Conservation (phyloP, 2,113 vertebrate species). For the Poeciliopsis turrubarensis region DNA sequence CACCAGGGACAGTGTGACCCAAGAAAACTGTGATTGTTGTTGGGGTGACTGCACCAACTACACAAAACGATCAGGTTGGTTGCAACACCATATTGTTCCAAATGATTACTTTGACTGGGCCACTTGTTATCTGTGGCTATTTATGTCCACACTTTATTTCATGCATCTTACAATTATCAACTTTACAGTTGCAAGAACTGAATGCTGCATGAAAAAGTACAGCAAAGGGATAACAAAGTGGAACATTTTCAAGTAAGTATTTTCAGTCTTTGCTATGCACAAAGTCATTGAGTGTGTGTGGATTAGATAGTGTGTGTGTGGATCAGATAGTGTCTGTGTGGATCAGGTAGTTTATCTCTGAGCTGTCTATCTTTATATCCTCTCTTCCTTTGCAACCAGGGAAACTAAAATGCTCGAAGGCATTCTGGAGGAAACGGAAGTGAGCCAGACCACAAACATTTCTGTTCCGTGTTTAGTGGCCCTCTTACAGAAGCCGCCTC, state of each 20-base stretch:
- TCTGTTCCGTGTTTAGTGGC: not conserved
- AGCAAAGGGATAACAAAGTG: not conserved
- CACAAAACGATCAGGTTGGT: not conserved
- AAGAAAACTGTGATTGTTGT: too few species aligned
- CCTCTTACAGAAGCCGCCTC: not conserved
- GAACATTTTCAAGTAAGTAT: not conserved
- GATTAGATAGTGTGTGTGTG: not conserved
- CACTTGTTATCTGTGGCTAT: not conserved
- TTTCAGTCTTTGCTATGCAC: not conserved
- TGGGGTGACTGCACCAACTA: not conserved
- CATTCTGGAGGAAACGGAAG: not conserved
- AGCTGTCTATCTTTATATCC: not conserved
- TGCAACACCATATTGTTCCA: not conserved
- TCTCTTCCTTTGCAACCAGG: not conserved
- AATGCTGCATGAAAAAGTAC: not conserved
- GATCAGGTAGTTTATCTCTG: not conserved
- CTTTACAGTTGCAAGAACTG: not conserved
- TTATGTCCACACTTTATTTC: not conserved
- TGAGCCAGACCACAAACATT: not conserved
- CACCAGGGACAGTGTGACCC: not conserved
- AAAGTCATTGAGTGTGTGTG: not conserved
- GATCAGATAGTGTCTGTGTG: not conserved
- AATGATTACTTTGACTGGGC: not conserved
- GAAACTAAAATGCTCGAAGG: not conserved
- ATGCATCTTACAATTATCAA: not conserved